These are phyloP conservation scores for Desmodus rotundus DNA, from an alignment of 2,113 vertebrate genomes.

Conservation along the genomic window DNA sequence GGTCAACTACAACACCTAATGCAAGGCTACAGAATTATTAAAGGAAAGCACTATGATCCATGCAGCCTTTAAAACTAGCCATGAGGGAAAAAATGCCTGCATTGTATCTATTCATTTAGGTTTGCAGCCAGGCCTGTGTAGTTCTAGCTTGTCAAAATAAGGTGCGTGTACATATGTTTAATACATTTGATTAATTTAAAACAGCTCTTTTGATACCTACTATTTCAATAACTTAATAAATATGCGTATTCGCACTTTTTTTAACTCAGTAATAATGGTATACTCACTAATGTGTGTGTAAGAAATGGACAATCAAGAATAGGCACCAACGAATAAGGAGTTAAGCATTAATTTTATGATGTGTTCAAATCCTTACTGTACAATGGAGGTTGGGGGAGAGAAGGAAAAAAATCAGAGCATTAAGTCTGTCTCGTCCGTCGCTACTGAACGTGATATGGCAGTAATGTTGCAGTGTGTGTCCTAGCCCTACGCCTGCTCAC, in stretches of 20 bases:
- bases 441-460: not conserved
- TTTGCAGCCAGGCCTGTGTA: not conserved
- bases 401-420: not conserved
- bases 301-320: not conserved
- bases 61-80: not conserved
- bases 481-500: not conserved
- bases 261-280: not conserved
- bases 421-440: not conserved
- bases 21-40: not conserved
- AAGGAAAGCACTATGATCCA: not conserved
- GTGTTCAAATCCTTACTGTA: not conserved
- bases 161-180: not conserved
- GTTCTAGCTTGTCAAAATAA: not conserved
- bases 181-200: not conserved
- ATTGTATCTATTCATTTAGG: not conserved
- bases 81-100: not conserved
- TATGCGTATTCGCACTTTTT: not conserved
- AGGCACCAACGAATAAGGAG: not conserved
- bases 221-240: not conserved
- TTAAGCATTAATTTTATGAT: not conserved
- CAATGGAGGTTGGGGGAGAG: not conserved
- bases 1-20: conserved; percentile 27
- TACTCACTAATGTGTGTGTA: not conserved
- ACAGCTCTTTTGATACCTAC: not conserved
- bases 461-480: not conserved